Percentiles rank a stretch among this genome's conserved stretches.
Conservation (phyloP, 2,888 invertebrate genomes). For the Machimus atricapillus region DNA sequence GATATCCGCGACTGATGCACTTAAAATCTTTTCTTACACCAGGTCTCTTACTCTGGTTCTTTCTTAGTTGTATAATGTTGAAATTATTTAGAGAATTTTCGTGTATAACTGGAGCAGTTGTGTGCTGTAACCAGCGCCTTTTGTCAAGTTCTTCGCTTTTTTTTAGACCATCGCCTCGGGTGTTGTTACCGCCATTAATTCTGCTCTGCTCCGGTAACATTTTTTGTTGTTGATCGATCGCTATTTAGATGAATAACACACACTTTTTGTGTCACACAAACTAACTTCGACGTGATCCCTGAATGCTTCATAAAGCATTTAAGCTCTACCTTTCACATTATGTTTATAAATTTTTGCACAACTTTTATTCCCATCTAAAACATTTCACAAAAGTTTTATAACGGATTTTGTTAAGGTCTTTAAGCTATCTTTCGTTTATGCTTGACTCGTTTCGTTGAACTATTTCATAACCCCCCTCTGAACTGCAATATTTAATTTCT, state of each 20-base stretch:
- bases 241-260: not conserved
- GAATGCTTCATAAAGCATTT: not conserved
- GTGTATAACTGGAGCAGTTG: conserved; percentile 22
- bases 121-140: conserved; percentile 6
- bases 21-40: not conserved
- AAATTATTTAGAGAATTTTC: conserved; percentile 41
- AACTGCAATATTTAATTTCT: not conserved
- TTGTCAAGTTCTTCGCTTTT: not conserved
- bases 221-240: not conserved
- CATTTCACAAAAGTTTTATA: conserved; percentile 7
- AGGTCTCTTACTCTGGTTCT: not conserved
- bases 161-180: conserved; percentile 6
- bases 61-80: conserved; percentile 2
- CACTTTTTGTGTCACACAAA: not conserved
- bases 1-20: not conserved
- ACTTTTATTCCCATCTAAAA: not conserved
- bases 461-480: not conserved
- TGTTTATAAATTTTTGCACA: not conserved
- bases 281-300: not conserved
- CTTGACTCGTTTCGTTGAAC: not conserved
- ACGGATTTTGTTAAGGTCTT: not conserved
- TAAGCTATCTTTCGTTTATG: not conserved
- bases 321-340: conserved; percentile 4
- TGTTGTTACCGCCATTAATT: conserved; percentile 41
- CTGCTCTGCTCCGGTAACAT: conserved; percentile 41